Conservation (phyloP, 2,113 vertebrate species). For the Amblyopsis rosae region DNA sequence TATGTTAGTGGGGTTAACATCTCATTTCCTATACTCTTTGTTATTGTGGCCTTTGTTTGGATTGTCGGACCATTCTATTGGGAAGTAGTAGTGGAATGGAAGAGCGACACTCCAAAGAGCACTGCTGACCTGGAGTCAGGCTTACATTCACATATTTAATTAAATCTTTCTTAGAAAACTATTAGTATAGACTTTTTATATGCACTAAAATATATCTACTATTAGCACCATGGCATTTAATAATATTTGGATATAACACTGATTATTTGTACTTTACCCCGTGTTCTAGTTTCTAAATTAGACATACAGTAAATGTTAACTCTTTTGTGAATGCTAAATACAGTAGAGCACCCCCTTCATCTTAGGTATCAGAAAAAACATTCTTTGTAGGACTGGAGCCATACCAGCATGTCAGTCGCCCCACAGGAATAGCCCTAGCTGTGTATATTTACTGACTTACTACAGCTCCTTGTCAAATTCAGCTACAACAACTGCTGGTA, state of each 20-base stretch:
- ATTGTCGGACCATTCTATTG: too few relatives aligned
- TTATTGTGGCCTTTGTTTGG: too few relatives aligned
- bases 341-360: constrained; percentile 13
- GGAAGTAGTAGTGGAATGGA: too few relatives aligned
- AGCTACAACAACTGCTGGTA: not conserved
- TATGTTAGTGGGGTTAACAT: too few relatives aligned
- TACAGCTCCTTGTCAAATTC: not conserved
- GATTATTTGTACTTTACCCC: not conserved
- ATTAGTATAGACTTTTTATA: too few relatives aligned
- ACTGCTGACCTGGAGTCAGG: too few relatives aligned
- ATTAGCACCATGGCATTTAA: not conserved
- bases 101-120: too few relatives aligned
- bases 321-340: not conserved
- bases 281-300: constrained; percentile 18
- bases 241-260: not conserved
- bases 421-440: constrained; percentile 58
- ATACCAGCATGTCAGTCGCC: constrained; percentile 24
- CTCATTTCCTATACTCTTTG: too few relatives aligned
- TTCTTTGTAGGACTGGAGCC: constrained; percentile 18
- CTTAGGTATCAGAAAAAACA: constrained; percentile 32
- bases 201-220: too few relatives aligned
- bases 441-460: constrained; percentile 15
- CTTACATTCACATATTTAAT: too few relatives aligned
- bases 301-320: not conserved
- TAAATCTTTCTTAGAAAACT: too few relatives aligned